Evolutionary conservation across 2,888 invertebrate species (phyloP), one percentile per base, ranked within the genome.

Genomic region (Diplolepis rosae): DNA sequence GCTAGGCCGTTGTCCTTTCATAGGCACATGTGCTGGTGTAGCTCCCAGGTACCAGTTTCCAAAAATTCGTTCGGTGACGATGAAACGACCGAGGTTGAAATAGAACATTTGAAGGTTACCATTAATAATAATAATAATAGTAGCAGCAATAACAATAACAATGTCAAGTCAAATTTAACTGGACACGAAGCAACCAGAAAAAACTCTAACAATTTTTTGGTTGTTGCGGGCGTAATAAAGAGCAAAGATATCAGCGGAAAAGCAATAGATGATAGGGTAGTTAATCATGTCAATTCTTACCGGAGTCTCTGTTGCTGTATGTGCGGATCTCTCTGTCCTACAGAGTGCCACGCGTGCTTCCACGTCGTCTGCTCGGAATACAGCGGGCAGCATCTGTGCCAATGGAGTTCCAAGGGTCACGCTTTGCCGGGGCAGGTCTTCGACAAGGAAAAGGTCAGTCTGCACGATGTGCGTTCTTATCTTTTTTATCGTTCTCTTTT

Each of bases 321-420:
- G 90, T 92, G 92, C 88, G 91, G 90, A 86, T 90, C 91, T 87
- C 88, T 91, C 84, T 92, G 91, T 89, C 90, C 92, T 82, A 85
- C 91, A 92, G 93, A 92, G 89, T 92, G 93, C 88, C 91, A 92
- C 88, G 90, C 91, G 84, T 92, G 92, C 89, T 92, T 92, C 90
- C 92, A 92, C 89, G 89, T 90, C 84, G 90, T 91, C 82, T 92
- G 92, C 89, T 80, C 85, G 77, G 85, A 87, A 75, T 85, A 82
- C 83, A 83, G 80, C 82, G 82, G 82, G 74, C 85, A 87, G 74
- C 85, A 87, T 74, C 85, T 86, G 77, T 89, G 88, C 84, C 85
- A 85, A 85, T 88, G 88, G 88, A 83, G 78, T 75, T 78, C 81
- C 84, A 89, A 88, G 83, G 87, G 87, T 77, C 84, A 85, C 76